Percentiles rank a stretch among this genome's conserved stretches.
Conservation (phyloP, 2,113 vertebrate species). For the Boulengeromyrus knoepffleri region DNA sequence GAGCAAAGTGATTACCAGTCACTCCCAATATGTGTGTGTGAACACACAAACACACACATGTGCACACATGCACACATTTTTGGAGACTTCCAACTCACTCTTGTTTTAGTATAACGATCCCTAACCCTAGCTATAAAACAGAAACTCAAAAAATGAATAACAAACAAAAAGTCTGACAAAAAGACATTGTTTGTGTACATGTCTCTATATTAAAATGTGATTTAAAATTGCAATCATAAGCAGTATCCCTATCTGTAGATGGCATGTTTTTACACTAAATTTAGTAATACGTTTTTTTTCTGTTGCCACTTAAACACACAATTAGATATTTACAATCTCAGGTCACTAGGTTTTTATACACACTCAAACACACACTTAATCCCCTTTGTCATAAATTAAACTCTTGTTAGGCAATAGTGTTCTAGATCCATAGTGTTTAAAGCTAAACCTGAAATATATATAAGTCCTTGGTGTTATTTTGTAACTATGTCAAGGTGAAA, state of each 20-base stretch:
- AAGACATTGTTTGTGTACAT: neutral
- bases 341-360: neutral
- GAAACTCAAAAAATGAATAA: neutral
- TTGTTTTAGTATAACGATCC: neutral
- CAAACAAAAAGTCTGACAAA: neutral
- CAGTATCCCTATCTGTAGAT: neutral
- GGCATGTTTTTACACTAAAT: neutral
- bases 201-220: neutral
- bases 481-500: neutral
- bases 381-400: neutral
- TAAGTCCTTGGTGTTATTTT: neutral
- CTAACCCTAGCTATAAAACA: neutral
- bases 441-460: neutral
- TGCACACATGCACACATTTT: neutral
- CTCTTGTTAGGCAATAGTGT: neutral
- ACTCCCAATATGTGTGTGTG: neutral
- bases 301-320: neutral
- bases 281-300: neutral
- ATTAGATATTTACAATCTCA: slow-evolving; percentile 10
- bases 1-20: neutral
- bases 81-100: neutral
- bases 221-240: neutral
- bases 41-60: neutral
- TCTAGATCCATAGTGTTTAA: neutral
- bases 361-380: neutral